Evolutionary conservation across 2,113 vertebrate species (phyloP), one percentile per base, ranked within the genome.

Genomic region (Tringa solitaria): DNA sequence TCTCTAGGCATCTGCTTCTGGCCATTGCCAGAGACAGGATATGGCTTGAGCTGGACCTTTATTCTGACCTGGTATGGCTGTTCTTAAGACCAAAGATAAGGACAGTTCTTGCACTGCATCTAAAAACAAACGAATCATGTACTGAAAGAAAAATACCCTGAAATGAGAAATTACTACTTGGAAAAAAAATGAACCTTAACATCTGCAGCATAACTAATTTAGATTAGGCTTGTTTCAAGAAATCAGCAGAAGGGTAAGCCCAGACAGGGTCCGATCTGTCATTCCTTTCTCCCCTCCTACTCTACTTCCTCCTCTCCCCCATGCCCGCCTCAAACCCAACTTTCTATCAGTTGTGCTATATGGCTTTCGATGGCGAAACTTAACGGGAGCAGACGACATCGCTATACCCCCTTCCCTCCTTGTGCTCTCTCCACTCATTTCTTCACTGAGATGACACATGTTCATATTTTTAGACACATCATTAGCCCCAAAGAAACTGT

Each of bases 161-260:
- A 81, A 90, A 93, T 88, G 68, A 96, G 39, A 77, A 92, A 92
- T 90, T n/a, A 53, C n/a, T 90, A 28, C 76, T 92, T 90, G 59
- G 86, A 83, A 5, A 7, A 7, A 90, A 90, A 90, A 84, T 72
- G 61, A 75, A 81, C 32, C 51, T 75, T 88, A 84, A 87, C 48
- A 64, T 63, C 60, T 77, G 30, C 54, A 78, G 50, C 46, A 68
- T 84, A 87, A 77, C 46, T 88, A 59, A 90, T 83, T 94, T 75
- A 90, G 50, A 70, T 2, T 30, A 14, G 35, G 2, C 14, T 86
- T 88, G 81, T 86, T 95, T 92, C 51, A 67, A 77, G 68, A 88
- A 86, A 88, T 46, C 46, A 74, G 65, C 48, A 84, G 73, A 80
- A 79, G 37, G n/a, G 23, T 68, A 79, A 72, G 26, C 24, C n/a